Evolutionary conservation across 2,888 invertebrate species (phyloP).

Genomic region (Morinoia aosen): DNA sequence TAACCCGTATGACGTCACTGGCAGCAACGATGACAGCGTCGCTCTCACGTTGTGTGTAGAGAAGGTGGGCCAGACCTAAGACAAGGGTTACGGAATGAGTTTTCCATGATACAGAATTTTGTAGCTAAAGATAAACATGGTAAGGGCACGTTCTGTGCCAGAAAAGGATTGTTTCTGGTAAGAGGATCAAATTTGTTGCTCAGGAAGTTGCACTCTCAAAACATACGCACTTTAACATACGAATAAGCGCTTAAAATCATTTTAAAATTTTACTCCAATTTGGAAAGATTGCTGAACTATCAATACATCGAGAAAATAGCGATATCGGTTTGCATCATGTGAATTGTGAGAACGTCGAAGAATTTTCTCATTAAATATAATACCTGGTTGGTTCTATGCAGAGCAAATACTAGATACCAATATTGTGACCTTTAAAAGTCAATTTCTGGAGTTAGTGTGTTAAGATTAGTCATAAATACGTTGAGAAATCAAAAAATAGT

Average conservation of each 20-base stretch:
- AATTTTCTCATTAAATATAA: no score
- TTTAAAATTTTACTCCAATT: background rate
- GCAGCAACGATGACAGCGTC: background rate
- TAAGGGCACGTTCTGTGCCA: background rate
- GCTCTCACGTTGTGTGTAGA: background rate
- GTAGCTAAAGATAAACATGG: background rate
- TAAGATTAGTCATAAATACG: no score
- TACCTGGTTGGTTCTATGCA: no score
- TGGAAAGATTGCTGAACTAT: background rate
- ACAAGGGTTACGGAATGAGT: background rate
- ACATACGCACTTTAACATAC: no score
- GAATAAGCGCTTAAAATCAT: background rate
- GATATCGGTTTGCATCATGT: background rate
- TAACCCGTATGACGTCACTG: conserved; percentile 74
- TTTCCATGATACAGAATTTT: background rate
- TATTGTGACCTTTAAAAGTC: no score
- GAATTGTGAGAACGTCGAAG: no score
- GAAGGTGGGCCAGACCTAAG: background rate
- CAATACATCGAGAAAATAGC: background rate
- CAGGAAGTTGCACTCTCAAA: background rate
- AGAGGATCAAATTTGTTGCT: background rate
- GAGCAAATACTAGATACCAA: no score
- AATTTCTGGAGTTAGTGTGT: no score
- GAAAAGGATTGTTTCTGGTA: background rate
- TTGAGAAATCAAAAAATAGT: no score